A percentile compares a stretch with the other conserved stretches of the same genome.
Conservation (phyloP, 2,888 invertebrate species). For the Brachypterus glaber region DNA sequence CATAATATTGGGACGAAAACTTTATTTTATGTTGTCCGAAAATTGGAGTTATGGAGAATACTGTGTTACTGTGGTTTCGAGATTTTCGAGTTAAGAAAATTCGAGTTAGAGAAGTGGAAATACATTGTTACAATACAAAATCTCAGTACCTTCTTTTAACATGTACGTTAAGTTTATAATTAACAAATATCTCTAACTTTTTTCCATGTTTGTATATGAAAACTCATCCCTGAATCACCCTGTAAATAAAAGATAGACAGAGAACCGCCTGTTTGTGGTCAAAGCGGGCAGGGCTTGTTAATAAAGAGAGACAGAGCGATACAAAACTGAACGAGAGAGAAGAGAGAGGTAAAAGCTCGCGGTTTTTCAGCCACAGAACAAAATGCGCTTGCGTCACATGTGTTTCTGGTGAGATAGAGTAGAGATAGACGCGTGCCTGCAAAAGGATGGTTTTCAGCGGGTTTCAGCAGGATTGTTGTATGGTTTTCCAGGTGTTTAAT, state of each 20-base stretch:
- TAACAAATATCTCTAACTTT: no score
- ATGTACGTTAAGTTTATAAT: no score
- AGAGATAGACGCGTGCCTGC: background rate
- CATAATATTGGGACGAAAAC: no score
- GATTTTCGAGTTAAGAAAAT: no score
- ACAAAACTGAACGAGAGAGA: background rate
- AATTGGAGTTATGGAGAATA: no score
- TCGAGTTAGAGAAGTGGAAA: no score
- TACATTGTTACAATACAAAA: no score
- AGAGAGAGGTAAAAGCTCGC: background rate
- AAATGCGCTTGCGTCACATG: constrained; percentile 1
- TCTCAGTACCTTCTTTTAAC: no score
- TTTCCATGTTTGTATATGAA: no score
- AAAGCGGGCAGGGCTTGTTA: constrained; percentile 51
- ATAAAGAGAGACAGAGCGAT: background rate
- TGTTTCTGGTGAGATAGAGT: background rate
- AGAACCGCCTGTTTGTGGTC: constrained; percentile 56
- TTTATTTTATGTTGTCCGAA: no score
- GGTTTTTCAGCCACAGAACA: constrained; percentile 2
- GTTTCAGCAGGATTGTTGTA: background rate
- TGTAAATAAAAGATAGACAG: constrained; percentile 26
- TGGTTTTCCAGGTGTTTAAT: constrained; percentile 2
- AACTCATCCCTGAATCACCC: constrained; percentile 35
- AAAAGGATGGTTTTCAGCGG: background rate
- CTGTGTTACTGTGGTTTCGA: no score